These are phyloP conservation scores for Zaprionus lachaisei DNA, from an alignment of 1,140 invertebrate species.

Conservation along the genomic window DNA sequence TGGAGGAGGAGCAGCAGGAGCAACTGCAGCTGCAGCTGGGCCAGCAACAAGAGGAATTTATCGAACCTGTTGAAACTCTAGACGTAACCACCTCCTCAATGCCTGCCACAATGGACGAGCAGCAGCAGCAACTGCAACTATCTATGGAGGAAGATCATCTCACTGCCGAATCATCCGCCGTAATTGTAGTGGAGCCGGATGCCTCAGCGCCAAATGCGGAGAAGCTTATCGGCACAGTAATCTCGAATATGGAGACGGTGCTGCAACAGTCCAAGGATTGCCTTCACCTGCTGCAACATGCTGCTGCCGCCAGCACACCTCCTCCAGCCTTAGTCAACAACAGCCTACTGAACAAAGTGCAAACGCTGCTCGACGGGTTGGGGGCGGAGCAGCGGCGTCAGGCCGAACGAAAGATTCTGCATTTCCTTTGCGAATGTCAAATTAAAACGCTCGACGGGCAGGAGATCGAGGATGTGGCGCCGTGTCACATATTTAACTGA, in stretches of 20 bases:
- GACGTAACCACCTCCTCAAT: conserved; percentile 49
- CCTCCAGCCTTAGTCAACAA: conserved; percentile 3
- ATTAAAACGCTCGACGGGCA: conserved; percentile 73
- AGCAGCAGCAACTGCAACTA: background rate
- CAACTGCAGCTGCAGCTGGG: background rate
- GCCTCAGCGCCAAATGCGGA: conserved; percentile 42
- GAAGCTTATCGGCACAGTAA: conserved; percentile 59
- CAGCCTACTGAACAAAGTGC: conserved; percentile 60
- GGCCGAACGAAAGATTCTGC: conserved; percentile 75
- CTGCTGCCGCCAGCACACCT: conserved; percentile 14
- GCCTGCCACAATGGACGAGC: background rate
- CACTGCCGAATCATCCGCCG: conserved; percentile 6
- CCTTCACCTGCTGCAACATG: conserved; percentile 56
- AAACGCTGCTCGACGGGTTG: conserved; percentile 70
- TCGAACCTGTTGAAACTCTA: conserved; percentile 17
- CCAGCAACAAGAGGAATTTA: conserved; percentile 3
- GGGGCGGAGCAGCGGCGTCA: conserved; percentile 37
- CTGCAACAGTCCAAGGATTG: conserved; percentile 71
- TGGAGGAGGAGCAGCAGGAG: conserved; percentile 13
- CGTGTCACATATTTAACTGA: conserved; percentile 54
- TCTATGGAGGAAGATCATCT: background rate
- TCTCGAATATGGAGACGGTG: conserved; percentile 73
- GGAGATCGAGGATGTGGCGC: conserved; percentile 68
- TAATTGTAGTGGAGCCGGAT: background rate
- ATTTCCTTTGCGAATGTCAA: conserved; percentile 78